A percentile compares a stretch with the other conserved stretches of the same genome.
phyloP scores from a whole-genome alignment of 2,113 vertebrate species.

The Phaetusa simplex region DNA sequence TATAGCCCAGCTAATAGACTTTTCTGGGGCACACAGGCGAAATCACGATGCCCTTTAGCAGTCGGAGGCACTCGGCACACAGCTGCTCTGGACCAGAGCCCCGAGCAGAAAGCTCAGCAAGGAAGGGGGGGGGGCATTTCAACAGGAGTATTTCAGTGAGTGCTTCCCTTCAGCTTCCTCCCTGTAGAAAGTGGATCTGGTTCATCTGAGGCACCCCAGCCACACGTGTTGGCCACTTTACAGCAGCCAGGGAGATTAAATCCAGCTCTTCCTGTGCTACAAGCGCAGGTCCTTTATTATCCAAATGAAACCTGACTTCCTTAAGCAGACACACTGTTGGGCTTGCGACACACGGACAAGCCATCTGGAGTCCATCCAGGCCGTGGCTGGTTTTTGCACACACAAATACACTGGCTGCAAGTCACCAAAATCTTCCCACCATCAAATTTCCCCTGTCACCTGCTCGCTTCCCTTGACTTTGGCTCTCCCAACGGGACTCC shows the following conservation, averaged over 20 bases:
- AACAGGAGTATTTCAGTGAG: neutral
- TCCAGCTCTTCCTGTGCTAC: neutral
- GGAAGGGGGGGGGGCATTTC: neutral
- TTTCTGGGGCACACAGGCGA: neutral
- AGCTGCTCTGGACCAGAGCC: neutral
- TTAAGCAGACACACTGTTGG: neutral
- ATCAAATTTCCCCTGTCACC: neutral
- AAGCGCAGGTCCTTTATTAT: neutral
- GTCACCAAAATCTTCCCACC: neutral
- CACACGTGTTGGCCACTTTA: neutral
- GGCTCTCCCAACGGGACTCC: neutral
- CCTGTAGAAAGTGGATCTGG: neutral
- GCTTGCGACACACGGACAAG: neutral
- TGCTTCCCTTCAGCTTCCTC: neutral
- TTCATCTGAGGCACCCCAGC: neutral
- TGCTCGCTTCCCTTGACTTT: neutral
- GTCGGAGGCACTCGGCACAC: accelerated
- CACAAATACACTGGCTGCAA: neutral
- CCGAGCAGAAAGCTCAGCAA: neutral
- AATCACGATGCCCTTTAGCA: neutral
- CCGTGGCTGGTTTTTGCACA: neutral
- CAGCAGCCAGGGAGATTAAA: slow-evolving; percentile 9
- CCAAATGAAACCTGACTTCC: neutral
- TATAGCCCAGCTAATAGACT: neutral
- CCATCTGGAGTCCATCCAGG: neutral